Evolutionary conservation across 2,113 vertebrate genomes (phyloP), one percentile per base, ranked within the genome.

Genomic region (Mugil cephalus): DNA sequence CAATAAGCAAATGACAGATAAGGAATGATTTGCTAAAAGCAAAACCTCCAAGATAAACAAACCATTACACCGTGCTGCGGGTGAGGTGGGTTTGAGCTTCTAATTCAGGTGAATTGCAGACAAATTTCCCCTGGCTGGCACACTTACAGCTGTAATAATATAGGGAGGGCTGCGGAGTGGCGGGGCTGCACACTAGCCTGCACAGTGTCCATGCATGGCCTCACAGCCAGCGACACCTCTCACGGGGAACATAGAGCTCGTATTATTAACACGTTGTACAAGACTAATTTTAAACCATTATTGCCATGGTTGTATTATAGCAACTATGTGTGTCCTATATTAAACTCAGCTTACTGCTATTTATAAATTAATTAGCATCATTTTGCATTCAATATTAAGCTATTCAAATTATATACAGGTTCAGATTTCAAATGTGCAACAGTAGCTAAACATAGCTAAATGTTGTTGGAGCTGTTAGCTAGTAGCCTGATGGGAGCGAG

Each of bases 11-110:
- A 90, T 87, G 92, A 88, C 90, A 91, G 88, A 94, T 93, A 93
- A 93, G 90, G 83, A 90, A 88, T 93, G 84, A 94, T 93, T 93
- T 92, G 80, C 87, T 90, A 84, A 87, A 92, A 91, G 89, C 80
- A 90, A 92, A 93, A 90, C 77, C 83, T 88, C 80, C 69, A 90
- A 94, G 93, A 93, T 88, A 94, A 94, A 94, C 92, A 93, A 91
- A 89, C 83, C 89, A 91, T 94, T 93, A 91, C 0, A 66, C 54
- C 40, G 52, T 63, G 74, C 79, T 70, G 71, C 66, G 0, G 87
- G 78, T 86, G 88, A 87, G 64, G 80, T 54, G 76, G 76, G 87
- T 87, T 79, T 79, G 84, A 61, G 75, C 65, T 89, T 89, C 73
- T 90, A 88, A 92, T 92, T 94, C 93, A 93, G 91, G 90, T 93